Base-by-base conservation (phyloP, 2,888 invertebrate species). In the Parascotia fuliginaria region DNA sequence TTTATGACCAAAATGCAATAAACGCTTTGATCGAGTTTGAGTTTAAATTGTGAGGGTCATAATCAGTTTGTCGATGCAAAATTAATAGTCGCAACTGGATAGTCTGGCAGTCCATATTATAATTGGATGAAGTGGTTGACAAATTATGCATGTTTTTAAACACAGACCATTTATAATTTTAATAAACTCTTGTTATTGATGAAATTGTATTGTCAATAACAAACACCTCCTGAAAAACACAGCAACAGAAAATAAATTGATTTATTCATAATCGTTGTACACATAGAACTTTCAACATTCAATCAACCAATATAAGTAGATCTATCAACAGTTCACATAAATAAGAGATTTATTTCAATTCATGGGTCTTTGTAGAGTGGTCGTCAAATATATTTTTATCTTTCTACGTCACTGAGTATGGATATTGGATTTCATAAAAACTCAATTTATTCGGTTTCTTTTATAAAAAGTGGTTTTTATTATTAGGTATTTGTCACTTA, bases 361-460 rank as follows among this genome's bases (percentile, higher is more conserved):
- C 12, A 4, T 1, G 9, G 49, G 5, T 58, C 63, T 24, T 24
- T 9, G 9, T 33, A 16, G 6, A 31, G 4, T 62, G 48, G 63
- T 22, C 14, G 0, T 13, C 7, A 41, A 51, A 46, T 29, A 34
- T 34, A 56, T 47, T 56, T 60, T 63, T 66, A 66, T 66, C 63
- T 66, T 66, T 65, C 39, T 3, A 31, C 42, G 46, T 50, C 49
- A 57, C 14, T 57, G 42, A 28, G 28, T 56, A 57, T 50, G 39
- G 42, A 39, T 49, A 65, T 62, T 47, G 62, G 32, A 14, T 51
- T 56, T 49, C 27, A 37, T 42, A 37, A 46, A 55, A 42, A 43
- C 49, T 42, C 33, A 39, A 43, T 60, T 42, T 36, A 33, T 44
- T 47, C 15, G 32, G 13, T 9, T 42, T 42, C n/a, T 28, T 16